Evolutionary conservation across 2,113 vertebrate genomes (phyloP), one percentile per base, ranked within the genome.

Genomic region (Apistogramma diplotaenia): DNA sequence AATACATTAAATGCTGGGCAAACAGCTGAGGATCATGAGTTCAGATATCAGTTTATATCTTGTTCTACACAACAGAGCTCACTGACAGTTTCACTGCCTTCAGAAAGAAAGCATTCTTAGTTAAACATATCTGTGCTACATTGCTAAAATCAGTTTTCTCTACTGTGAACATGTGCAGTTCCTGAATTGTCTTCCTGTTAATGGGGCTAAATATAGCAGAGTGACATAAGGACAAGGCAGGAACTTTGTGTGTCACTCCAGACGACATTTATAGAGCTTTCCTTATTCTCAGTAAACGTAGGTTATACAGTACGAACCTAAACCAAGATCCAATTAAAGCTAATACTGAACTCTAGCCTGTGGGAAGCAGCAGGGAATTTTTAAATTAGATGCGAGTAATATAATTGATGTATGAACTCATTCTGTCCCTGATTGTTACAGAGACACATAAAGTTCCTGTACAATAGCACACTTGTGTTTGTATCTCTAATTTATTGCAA

Each of bases 181-280:
- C 74, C 81, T 27, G 81, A n/a, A 33, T 61, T 72, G 8, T 77
- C 53, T 65, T 40, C 33, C 40, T 65, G 25, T 37, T 89, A 84
- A 58, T 72, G 49, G 31, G 57, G 57, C 81, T 84, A 62, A 84
- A 84, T n/a, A 81, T 73, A 89, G 72, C 86, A 58, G 40, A 43
- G 23, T 15, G 33, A 10, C 3, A 15, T 15, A 84, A 18, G 58
- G 37, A 59, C 57, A 54, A 53, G 19, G 40, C 19, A 53, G 23
- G 49, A 7, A 10, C 43, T 65, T 27, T 59, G 59, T 65, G 29
- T 54, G 53, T 76, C 59, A 51, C 6, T 51, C 19, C 18, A 2
- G 46, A 51, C 16, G 59, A 19, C 67, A 33, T 23, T 27, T 15
- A 18, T 33, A 51, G 5, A 31, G 23, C n/a, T 53, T 6, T 51